Evolutionary conservation across 1,140 invertebrate genomes (phyloP).

Genomic region (Scylla paramamosain): DNA sequence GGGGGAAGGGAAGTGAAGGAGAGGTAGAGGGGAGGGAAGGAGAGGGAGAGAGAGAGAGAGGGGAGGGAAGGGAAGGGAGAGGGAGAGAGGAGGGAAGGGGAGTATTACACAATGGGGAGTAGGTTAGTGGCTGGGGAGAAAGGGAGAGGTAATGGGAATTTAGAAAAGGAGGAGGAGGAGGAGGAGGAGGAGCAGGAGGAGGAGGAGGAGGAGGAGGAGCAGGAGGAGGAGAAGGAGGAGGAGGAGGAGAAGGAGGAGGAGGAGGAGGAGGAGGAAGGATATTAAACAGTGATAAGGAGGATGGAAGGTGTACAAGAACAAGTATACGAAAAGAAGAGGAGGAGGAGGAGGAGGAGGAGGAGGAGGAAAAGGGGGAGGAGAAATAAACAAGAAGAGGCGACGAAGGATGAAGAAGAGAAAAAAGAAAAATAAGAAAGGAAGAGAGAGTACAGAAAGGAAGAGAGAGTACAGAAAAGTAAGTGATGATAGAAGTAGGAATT

Average conservation of each 20-base stretch:
- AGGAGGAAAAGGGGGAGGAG: neutral
- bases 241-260: constrained; percentile 6
- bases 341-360: neutral
- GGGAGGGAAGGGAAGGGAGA: neutral
- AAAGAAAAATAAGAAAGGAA: neutral
- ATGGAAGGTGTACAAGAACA: neutral
- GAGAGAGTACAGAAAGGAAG: neutral
- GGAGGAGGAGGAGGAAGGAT: neutral
- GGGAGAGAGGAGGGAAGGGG: neutral
- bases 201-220: neutral
- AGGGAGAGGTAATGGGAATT: neutral
- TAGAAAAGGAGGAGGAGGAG: neutral
- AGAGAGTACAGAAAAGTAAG: neutral
- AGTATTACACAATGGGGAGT: neutral
- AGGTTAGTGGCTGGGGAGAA: no score
- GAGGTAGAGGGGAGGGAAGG: no score
- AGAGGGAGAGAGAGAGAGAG: neutral
- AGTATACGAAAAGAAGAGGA: neutral
- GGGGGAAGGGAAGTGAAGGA: no score
- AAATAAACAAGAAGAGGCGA: neutral
- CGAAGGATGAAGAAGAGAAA: neutral
- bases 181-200: neutral
- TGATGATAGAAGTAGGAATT: neutral
- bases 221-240: neutral
- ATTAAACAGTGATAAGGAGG: neutral